Conservation (phyloP, 2,888 invertebrate genomes). For the Junonia oenone region DNA sequence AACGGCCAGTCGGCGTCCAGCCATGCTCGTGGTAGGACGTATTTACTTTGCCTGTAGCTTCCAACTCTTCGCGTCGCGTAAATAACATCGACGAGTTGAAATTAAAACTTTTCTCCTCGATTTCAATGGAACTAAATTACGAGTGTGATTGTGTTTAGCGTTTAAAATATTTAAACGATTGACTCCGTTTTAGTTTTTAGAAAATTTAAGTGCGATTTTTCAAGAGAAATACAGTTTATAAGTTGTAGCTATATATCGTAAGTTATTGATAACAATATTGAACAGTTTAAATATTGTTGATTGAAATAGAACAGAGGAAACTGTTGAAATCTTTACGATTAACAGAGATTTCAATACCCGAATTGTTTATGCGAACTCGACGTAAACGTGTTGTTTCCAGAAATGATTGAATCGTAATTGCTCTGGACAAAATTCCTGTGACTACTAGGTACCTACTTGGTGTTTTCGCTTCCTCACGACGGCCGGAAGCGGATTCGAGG, state of each 20-base stretch:
- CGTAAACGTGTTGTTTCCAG: background rate
- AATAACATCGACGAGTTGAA: conserved; percentile 58
- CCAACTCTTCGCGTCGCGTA: conserved; percentile 47
- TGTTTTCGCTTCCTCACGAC: conserved; percentile 54
- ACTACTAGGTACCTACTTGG: conserved; percentile 7
- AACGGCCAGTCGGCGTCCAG: conserved; percentile 53
- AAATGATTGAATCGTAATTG: conserved; percentile 26
- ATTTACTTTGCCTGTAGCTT: conserved; percentile 22
- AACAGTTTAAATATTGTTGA: background rate
- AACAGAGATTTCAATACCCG: background rate
- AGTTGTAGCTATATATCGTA: background rate
- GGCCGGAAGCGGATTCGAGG: conserved; percentile 47
- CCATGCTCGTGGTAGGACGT: conserved; percentile 42
- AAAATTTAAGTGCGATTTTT: background rate
- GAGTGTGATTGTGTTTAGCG: conserved; percentile 11
- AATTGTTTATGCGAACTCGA: conserved; percentile 7
- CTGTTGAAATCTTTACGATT: conserved; percentile 2
- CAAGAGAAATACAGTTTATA: background rate
- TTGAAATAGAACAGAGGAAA: background rate
- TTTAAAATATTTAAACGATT: background rate
- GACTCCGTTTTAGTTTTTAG: background rate
- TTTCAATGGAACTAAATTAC: conserved; percentile 5
- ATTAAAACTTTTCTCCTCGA: conserved; percentile 21
- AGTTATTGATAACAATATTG: background rate
- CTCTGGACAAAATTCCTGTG: conserved; percentile 45